Evolutionary conservation across 2,113 vertebrate genomes (phyloP).

Genomic region (Sitta europaea): DNA sequence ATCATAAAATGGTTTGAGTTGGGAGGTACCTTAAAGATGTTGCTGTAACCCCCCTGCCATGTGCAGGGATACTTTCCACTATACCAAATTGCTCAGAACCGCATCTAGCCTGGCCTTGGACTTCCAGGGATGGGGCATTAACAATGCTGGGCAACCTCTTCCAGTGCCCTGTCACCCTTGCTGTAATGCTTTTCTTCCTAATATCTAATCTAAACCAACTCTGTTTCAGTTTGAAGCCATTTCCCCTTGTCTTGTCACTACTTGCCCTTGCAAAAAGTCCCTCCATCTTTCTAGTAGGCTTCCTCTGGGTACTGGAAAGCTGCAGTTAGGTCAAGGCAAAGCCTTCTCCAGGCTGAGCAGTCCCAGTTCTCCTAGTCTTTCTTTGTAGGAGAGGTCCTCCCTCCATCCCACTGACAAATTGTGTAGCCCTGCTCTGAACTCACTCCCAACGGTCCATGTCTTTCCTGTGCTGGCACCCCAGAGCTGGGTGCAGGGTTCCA

Average conservation of each 20-base stretch:
- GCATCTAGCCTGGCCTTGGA: not conserved
- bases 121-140: not conserved
- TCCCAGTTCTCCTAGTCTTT: not conserved
- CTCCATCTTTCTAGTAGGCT: not conserved
- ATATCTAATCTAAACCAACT: not conserved
- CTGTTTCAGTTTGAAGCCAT: not conserved
- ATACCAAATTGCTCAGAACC: not conserved
- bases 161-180: too few species aligned
- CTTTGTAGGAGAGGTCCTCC: not conserved
- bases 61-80: not conserved
- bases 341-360: not conserved
- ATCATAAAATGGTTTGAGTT: not conserved
- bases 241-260: not conserved
- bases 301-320: not conserved
- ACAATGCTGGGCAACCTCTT: not conserved
- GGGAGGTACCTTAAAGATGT: not conserved
- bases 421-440: rapidly evolving
- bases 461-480: not conserved
- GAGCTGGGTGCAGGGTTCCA: not conserved
- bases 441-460: rapidly evolving
- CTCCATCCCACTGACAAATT: not conserved
- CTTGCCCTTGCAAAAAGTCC: not conserved
- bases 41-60: not conserved
- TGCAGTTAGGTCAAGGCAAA: not conserved
- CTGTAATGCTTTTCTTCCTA: not conserved